These are phyloP conservation scores for Caenorhabditis uteleia DNA, from an alignment of 2,888 invertebrate genomes.

Conservation along the genomic window DNA sequence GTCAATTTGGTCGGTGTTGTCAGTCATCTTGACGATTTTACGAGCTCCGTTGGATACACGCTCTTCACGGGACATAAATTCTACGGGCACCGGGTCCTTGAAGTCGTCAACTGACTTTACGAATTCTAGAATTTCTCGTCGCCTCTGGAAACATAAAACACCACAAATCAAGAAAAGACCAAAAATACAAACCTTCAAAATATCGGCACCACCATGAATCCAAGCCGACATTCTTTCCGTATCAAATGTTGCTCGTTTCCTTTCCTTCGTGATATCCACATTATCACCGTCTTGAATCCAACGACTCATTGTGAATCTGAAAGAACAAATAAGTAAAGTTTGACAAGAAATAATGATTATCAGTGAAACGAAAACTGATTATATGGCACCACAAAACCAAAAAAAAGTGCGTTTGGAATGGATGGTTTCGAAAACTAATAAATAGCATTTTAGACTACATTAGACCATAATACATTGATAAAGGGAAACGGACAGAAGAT, in stretches of 20 bases:
- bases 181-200: conserved; percentile 37
- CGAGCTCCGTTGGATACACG: conserved; percentile 69
- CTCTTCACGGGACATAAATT: conserved; percentile 70
- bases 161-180: not conserved
- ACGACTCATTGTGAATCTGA: conserved; percentile 22
- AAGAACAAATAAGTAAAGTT: not conserved
- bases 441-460: not conserved
- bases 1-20: conserved; percentile 63
- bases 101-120: conserved; percentile 68
- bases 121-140: conserved; percentile 62
- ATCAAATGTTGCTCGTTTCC: conserved; percentile 42
- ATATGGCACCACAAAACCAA: not conserved
- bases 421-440: not conserved
- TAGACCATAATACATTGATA: not conserved
- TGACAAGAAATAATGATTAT: no score
- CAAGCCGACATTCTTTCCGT: conserved; percentile 54
- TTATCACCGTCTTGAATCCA: conserved; percentile 62
- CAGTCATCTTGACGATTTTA: conserved; percentile 66
- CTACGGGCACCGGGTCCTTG: conserved; percentile 63
- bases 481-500: not conserved
- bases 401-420: not conserved
- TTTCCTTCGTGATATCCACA: conserved; percentile 58
- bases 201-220: conserved; percentile 57
- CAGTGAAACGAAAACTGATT: no score
- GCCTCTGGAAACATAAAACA: conserved; percentile 35